Percentiles rank a stretch among this genome's conserved stretches.
These are phyloP conservation scores for Alces alces DNA, from an alignment of 2,113 vertebrate genomes.

Conservation along the genomic window DNA sequence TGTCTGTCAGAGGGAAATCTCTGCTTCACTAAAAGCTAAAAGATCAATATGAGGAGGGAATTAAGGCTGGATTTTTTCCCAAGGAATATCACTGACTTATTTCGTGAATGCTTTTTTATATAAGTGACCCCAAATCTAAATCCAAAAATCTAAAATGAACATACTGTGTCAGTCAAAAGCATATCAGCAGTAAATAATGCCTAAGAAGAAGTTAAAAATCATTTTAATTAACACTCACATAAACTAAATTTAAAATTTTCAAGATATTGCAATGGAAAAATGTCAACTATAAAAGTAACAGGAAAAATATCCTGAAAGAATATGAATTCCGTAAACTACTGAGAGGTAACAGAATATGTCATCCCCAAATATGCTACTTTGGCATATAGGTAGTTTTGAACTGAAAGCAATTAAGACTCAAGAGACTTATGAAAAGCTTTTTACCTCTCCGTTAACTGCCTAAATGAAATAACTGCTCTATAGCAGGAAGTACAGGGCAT, in stretches of 20 bases:
- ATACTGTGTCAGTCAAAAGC: neutral
- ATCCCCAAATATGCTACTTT: neutral
- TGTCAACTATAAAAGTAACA: neutral
- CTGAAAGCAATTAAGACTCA: neutral
- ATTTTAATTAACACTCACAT: neutral
- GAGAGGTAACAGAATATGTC: neutral
- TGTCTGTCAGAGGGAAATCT: neutral
- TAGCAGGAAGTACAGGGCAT: neutral
- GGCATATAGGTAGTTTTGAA: neutral
- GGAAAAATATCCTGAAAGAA: neutral
- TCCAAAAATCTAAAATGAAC: neutral
- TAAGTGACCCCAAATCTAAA: neutral
- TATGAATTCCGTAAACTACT: neutral
- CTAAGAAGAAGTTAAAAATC: neutral
- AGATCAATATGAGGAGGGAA: neutral
- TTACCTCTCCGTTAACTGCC: neutral
- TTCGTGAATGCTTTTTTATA: neutral
- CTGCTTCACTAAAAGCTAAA: neutral
- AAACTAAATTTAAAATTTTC: neutral
- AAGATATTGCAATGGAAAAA: neutral
- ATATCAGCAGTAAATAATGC: neutral
- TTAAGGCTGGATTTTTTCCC: neutral
- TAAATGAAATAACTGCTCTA: neutral
- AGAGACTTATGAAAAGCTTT: neutral
- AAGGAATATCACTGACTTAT: neutral